Conservation (phyloP, 1,140 invertebrate genomes). For the Drosophila burlai region DNA sequence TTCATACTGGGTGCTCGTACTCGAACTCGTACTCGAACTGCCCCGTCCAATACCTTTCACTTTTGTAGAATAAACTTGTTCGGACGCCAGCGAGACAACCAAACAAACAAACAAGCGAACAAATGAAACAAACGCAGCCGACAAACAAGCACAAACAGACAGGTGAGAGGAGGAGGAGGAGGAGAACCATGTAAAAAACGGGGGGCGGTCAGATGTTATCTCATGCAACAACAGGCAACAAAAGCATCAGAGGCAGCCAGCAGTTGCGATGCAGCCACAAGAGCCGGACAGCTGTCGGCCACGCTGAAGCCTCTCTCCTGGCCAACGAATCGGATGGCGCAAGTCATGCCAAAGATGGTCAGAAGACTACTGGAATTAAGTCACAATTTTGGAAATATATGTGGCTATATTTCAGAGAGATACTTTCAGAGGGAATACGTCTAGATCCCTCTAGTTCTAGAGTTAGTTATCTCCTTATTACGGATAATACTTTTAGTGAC, state of each 20-base stretch:
- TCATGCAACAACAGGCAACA: conserved; percentile 61
- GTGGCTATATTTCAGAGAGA: background rate
- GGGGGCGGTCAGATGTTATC: conserved; percentile 63
- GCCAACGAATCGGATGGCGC: conserved; percentile 17
- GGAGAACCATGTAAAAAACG: background rate
- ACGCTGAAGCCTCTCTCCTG: conserved; percentile 29
- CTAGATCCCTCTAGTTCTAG: no score
- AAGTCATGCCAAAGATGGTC: conserved; percentile 56
- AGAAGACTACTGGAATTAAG: conserved; percentile 8
- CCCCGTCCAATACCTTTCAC: conserved; percentile 68
- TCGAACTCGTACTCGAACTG: conserved; percentile 4
- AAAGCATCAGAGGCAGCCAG: conserved; percentile 25
- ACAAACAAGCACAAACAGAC: conserved; percentile 43
- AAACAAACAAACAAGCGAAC: conserved; percentile 33
- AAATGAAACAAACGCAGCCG: conserved; percentile 29
- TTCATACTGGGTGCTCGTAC: conserved; percentile 14
- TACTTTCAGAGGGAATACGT: no score
- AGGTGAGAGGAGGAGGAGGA: conserved; percentile 7
- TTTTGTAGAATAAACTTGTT: conserved; percentile 82
- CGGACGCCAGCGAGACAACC: conserved; percentile 43
- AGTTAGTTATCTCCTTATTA: background rate
- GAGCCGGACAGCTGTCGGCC: conserved; percentile 58
- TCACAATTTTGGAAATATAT: background rate
- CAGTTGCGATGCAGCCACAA: conserved; percentile 59
- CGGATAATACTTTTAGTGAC: no score